These are phyloP conservation scores for Drosophila punjabiensis DNA, from an alignment of 1,140 invertebrate species.

Conservation along the genomic window DNA sequence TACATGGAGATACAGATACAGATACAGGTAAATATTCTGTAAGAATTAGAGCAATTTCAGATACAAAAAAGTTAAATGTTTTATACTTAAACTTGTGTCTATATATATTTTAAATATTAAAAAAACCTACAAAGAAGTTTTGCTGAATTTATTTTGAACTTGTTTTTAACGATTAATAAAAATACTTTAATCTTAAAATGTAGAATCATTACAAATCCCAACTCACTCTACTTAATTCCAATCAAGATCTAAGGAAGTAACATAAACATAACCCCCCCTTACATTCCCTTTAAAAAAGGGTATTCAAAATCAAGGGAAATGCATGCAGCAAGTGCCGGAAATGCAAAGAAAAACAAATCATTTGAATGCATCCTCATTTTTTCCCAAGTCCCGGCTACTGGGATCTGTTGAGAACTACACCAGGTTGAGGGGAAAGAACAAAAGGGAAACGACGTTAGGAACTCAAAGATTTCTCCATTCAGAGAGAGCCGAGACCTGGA, in stretches of 20 bases:
- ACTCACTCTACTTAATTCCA: neutral
- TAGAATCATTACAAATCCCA: neutral
- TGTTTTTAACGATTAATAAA: no score
- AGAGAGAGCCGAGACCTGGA: slow-evolving; percentile 26
- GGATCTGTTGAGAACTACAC: slow-evolving; percentile 25
- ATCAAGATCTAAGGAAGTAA: slow-evolving; percentile 15
- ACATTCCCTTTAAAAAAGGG: slow-evolving; percentile 1
- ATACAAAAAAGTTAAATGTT: neutral
- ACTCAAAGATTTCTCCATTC: slow-evolving; percentile 37
- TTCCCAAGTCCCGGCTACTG: slow-evolving; percentile 14
- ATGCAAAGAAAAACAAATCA: slow-evolving; percentile 51
- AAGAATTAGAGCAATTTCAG: neutral
- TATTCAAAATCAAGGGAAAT: slow-evolving; percentile 34
- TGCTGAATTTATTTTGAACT: no score
- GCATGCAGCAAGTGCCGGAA: slow-evolving; percentile 59
- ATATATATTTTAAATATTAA: neutral
- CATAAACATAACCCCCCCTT: neutral
- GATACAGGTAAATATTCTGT: slow-evolving; percentile 4
- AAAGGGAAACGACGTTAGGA: slow-evolving; percentile 67
- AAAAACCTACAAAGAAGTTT: neutral
- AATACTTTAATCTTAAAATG: neutral
- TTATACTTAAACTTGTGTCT: no score
- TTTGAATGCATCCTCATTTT: slow-evolving; percentile 70
- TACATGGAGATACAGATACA: neutral
- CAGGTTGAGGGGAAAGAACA: slow-evolving; percentile 15